These are phyloP conservation scores for Onthophagus taurus DNA, from an alignment of 1,140 invertebrate species.

Conservation along the genomic window DNA sequence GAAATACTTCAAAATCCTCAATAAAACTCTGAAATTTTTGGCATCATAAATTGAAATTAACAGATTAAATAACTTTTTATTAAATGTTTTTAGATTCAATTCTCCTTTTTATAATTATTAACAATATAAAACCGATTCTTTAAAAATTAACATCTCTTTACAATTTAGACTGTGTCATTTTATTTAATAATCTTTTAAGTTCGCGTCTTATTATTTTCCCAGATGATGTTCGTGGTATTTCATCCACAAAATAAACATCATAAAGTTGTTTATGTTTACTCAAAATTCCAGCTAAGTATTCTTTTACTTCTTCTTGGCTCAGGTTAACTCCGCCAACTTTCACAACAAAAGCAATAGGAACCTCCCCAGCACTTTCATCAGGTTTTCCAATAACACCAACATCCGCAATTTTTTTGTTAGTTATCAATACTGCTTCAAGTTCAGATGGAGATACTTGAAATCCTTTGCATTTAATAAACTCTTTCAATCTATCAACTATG, in stretches of 20 bases:
- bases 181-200: neutral
- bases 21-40: too few species aligned
- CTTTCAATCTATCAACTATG: constrained; percentile 78
- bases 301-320: constrained; percentile 40
- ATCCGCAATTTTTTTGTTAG: constrained; percentile 53
- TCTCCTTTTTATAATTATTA: too few species aligned
- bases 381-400: constrained; percentile 62
- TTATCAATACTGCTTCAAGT: constrained; percentile 57
- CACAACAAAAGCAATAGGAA: constrained; percentile 60
- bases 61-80: too few species aligned
- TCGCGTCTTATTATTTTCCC: constrained; percentile 8
- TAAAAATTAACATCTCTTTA: too few species aligned
- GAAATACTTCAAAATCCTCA: too few species aligned
- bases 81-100: too few species aligned
- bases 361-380: constrained; percentile 52
- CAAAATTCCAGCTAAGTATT: too few species aligned
- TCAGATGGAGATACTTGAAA: constrained; percentile 51
- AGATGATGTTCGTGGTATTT: constrained; percentile 5
- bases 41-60: too few species aligned
- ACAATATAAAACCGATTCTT: too few species aligned
- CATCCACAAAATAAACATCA: constrained; percentile 6
- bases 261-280: too few species aligned
- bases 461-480: constrained; percentile 80
- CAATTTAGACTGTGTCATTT: too few species aligned
- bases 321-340: constrained; percentile 38